Evolutionary conservation across 2,113 vertebrate genomes (phyloP), one percentile per base, ranked within the genome.

Genomic region (Dasypus novemcinctus): DNA sequence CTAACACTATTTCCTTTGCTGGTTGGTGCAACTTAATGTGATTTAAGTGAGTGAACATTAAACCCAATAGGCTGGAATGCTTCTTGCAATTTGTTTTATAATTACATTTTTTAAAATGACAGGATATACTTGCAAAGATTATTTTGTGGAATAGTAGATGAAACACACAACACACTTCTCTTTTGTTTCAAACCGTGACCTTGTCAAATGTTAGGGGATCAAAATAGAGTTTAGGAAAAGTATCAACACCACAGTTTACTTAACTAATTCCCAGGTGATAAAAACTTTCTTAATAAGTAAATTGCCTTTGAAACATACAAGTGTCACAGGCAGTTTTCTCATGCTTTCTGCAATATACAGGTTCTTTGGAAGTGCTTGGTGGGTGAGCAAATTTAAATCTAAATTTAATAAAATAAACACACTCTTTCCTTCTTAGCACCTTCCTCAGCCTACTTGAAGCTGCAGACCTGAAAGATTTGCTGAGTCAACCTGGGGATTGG

Each of bases 391-490:
- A 43, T 2, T 36, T 49, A 41, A 46, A 90, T 25, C 17, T 79
- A 38, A 84, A 17, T 72, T 31, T 81, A 52, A 63, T 21, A 79
- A 38, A 81, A 85, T 76, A 43, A 91, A 59, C 2, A 0, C 38
- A 46, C 90, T 87, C 5, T 95, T 66, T 89, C 79, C 27, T 84
- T 36, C 38, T 96, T 96, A 99, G 99, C 80, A 96, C 99, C 97
- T 99, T 99, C 98, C 98, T 99, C 97, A 99, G 98, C 81, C 98
- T 99, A 87, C 98, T 99, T 86, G 99, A 99, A 98, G 98, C 98
- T 88, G 99, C 99, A 66, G 99, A 98, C 54, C 96, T 99, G 98
- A 99, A 99, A 87, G 99, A 99, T 52, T 72, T 99, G 93, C 98
- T 99, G 41, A 98, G 97, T 72, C 98, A 95, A 21, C 99, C 99